Base-by-base conservation (phyloP, 53 echinoderm and acorn worm genomes). In the Luidia sarsii region DNA sequence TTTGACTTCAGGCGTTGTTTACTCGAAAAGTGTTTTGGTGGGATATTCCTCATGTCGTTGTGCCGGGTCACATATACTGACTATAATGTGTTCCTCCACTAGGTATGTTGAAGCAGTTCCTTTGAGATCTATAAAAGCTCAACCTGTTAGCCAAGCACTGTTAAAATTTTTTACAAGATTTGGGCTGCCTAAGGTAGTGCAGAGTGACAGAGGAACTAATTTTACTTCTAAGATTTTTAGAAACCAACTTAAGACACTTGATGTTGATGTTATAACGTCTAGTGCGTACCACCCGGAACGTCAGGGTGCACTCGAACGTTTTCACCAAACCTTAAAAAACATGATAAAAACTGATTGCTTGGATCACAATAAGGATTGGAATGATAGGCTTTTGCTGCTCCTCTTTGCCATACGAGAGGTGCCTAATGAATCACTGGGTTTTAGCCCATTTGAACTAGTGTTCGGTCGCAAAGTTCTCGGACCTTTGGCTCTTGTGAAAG, bases 51-150 rank as follows among this genome's bases (percentile, higher is more conserved):
- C n/a, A n/a, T n/a, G n/a, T n/a, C n/a, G n/a, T n/a, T n/a, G n/a
- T n/a, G n/a, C n/a, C n/a, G n/a, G n/a, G n/a, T n/a, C n/a, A n/a
- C n/a, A n/a, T n/a, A n/a, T n/a, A n/a, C n/a, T n/a, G n/a, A n/a
- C n/a, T n/a, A n/a, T n/a, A 15, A 79, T 93, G 87, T 79, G 85
- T 55, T 74, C 83, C 7, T 65, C 84, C 2, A 93, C 94, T 0
- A 82, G 90, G 15, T 94, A 79, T 65, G 74, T 82, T 1, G 94
- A 94, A 64, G 94, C 91, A 13, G 79, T 87, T 27, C 88, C 86
- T 14, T 53, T 94, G 18, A 75, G 87, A 28, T 80, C 71, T 46
- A 90, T 90, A 45, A 79, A 71, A 11, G 70, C 90, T 2, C 37
- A 64, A 14, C 83, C 80, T 10, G 32, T 80, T 55, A 27, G 35